Percentiles rank a stretch among this genome's conserved stretches.
phyloP scores from a whole-genome alignment of 2,888 invertebrate species.

The Fragum whitleyi region DNA sequence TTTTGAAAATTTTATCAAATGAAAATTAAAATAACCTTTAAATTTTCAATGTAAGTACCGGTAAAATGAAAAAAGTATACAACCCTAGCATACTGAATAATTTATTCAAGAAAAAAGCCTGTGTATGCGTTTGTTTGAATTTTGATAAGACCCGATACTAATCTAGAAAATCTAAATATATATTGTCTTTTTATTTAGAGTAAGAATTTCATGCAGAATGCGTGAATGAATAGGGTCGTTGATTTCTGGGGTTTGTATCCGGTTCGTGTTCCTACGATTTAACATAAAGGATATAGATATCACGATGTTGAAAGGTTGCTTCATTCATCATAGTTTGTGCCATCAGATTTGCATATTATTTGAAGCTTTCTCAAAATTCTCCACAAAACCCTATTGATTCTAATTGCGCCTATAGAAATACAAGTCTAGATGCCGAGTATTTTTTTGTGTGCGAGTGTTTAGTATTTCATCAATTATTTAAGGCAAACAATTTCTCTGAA shows the following conservation, averaged over 20 bases:
- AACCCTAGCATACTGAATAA: too few relatives aligned
- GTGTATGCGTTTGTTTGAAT: too few relatives aligned
- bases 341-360: slow-evolving; percentile 14
- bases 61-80: too few relatives aligned
- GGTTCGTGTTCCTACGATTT: not conserved
- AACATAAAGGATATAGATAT: not conserved
- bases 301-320: slow-evolving; percentile 1
- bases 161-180: too few relatives aligned
- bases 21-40: too few relatives aligned
- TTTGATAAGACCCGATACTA: too few relatives aligned
- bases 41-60: too few relatives aligned
- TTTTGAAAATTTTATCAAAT: too few relatives aligned
- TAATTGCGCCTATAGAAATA: slow-evolving; percentile 16
- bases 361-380: slow-evolving; percentile 15
- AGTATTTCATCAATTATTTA: slow-evolving; percentile 33
- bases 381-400: slow-evolving; percentile 11
- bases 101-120: too few relatives aligned
- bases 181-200: not conserved
- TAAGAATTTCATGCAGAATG: not conserved
- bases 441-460: slow-evolving; percentile 10
- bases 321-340: slow-evolving; percentile 24
- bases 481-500: slow-evolving; percentile 26
- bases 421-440: slow-evolving; percentile 18
- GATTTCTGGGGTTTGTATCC: not conserved
- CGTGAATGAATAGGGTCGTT: not conserved